Evolutionary conservation across 2,888 invertebrate genomes (phyloP), one percentile per base, ranked within the genome.

Genomic region (Anaspis maculata): DNA sequence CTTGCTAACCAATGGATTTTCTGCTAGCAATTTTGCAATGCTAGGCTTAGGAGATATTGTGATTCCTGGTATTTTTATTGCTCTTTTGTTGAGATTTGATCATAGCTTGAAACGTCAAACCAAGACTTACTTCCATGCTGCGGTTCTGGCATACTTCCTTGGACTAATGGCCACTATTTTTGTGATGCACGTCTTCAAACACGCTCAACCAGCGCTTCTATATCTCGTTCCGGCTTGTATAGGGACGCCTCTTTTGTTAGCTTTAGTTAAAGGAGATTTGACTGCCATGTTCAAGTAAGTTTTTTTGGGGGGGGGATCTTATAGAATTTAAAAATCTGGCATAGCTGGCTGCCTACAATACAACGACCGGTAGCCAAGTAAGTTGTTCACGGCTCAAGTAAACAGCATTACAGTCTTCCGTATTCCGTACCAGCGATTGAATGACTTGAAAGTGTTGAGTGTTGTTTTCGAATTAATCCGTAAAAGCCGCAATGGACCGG

Each of bases 21-120:
- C 73, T 47, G 91, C 88, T 1, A 85, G 77, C 49, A 96, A 98
- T 70, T 95, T 96, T 69, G 96, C 97, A 9, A 99, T 99, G 96
- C 70, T 99, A 31, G 98, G 98, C 1, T 77, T 99, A 7, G 98
- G 98, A 3, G 98, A 99, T 65, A 97, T 99, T 54, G 98, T 99
- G 16, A 90, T 99, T 46, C 98, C 98, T 3, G 98, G 98, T 45
- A 96, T 98, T 59, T 99, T 99, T 67, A 96, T 99, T 54, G 97
- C 98, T 0, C 73, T 99, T 13, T 71, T 99, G 27, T 74, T 97
- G 28, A 79, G 98, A 46, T 99, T 95, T 68, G 98, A 99, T 70
- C 77, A 84, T 62, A 88, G 89, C 57, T 72, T 89, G 41, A 83
- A 85, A 51, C 71, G 89, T 11, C 83, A 84, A 60, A 79, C 81